Evolutionary conservation across 2,113 vertebrate genomes (phyloP), one percentile per base, ranked within the genome.

Genomic region (Peromyscus maniculatus): DNA sequence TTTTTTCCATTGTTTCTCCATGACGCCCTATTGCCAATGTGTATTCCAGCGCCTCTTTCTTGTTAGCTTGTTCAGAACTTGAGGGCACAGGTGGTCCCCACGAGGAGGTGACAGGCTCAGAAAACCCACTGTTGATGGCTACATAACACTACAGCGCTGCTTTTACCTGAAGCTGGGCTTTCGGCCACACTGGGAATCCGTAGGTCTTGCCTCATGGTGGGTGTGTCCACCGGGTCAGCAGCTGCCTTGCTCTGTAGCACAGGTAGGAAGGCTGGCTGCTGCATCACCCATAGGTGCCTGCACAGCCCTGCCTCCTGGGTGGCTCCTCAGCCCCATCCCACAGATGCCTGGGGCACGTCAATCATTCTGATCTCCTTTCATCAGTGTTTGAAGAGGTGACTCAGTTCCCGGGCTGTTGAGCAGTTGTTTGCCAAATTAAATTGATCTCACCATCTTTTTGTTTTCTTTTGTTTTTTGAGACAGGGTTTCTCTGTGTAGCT

Each of bases 101-200:
- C 55, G 79, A 72, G n/a, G n/a, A 13, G 7, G 71, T 4, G 8
- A 43, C 36, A 49, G 3, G 17, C 33, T 79, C 55, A 31, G 43
- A 1, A 15, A 7, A 24, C 13, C 3, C 5, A 72, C n/a, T n/a
- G 4, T 43, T 79, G 39, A 21, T 79, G 28, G 22, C 12, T 64
- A 43, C 3, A 0, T 2, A 1, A 43, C 0, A 3, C 39, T 5
- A 1, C 26, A 57, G 62, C 10, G 16, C 22, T 57, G 43, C 5
- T 49, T 46, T 66, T 5, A 2, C 33, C 86, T 13, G 28, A 0
- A 67, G 31, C 1, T 3, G 3, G 17, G 52, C 80, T 67, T 26
- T 16, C 77, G 26, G 13, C 22, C 66, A 66, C 43, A 28, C 46
- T 19, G 67, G 79, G 46, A 10, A 10, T 22, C 28, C 36, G 21